A percentile compares a stretch with the other conserved stretches of the same genome.
These are phyloP conservation scores for Neofelis nebulosa DNA, from an alignment of 2,113 vertebrate genomes.

Conservation along the genomic window DNA sequence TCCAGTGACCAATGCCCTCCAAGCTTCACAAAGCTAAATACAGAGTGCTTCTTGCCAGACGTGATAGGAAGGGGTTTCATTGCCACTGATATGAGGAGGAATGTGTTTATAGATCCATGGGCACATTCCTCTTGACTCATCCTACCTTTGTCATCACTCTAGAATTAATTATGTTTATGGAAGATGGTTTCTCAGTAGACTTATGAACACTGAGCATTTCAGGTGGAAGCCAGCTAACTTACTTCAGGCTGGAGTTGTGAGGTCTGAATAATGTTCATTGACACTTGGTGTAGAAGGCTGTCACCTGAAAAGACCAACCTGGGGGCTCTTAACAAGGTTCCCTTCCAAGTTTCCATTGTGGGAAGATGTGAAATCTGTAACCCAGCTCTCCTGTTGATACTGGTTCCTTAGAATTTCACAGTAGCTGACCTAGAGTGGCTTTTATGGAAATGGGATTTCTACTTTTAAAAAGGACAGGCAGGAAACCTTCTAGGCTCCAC, in stretches of 20 bases:
- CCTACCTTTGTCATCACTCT: background rate
- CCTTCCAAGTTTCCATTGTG: background rate
- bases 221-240: background rate
- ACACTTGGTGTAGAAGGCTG: accelerated
- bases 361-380: background rate
- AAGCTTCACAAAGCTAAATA: background rate
- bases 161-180: background rate
- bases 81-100: background rate
- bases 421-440: background rate
- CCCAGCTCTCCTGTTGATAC: background rate
- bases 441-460: background rate
- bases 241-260: background rate
- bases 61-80: background rate
- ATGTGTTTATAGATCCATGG: background rate
- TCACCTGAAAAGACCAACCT: background rate
- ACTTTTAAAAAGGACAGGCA: background rate
- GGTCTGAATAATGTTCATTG: background rate
- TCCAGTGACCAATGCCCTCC: conserved; percentile 7
- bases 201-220: background rate
- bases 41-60: background rate
- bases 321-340: background rate
- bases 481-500: background rate
- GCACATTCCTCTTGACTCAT: background rate
- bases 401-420: background rate
- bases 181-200: background rate